A percentile compares a stretch with the other conserved stretches of the same genome.
These are phyloP conservation scores for Taphrorychus bicolor DNA, from an alignment of 2,888 invertebrate genomes.

Conservation along the genomic window DNA sequence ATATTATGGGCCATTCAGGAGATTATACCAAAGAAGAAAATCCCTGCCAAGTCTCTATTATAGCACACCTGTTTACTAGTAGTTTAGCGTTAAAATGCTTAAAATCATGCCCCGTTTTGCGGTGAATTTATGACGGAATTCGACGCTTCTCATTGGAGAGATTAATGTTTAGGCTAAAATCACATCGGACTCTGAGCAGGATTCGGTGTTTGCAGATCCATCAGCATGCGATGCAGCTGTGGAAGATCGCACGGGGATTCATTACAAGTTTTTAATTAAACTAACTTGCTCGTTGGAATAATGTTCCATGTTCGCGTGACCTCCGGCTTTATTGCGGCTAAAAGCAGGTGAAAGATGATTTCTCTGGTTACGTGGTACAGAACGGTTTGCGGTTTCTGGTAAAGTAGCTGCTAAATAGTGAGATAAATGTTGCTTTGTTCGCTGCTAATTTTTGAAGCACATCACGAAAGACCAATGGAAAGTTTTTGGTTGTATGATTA, in stretches of 20 bases:
- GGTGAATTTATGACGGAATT: background rate
- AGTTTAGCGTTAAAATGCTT: background rate
- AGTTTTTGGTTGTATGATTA: no score
- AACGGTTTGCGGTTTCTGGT: background rate
- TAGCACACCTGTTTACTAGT: background rate
- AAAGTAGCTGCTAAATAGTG: background rate
- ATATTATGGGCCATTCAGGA: background rate
- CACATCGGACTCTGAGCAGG: background rate
- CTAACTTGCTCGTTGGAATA: slow-evolving; percentile 42
- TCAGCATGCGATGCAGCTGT: slow-evolving; percentile 17
- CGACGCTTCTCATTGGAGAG: background rate
- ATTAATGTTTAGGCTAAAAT: background rate
- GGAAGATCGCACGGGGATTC: slow-evolving; percentile 50
- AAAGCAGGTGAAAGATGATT: slow-evolving; percentile 33
- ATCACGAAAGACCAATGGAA: no score
- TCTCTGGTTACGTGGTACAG: slow-evolving; percentile 13
- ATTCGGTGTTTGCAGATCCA: background rate
- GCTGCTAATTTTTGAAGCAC: no score
- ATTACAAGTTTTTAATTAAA: slow-evolving; percentile 55
- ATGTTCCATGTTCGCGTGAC: slow-evolving; percentile 34
- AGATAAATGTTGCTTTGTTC: background rate
- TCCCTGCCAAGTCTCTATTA: background rate
- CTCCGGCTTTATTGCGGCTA: slow-evolving; percentile 30
- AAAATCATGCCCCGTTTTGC: no score
- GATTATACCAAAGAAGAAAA: background rate